Base-by-base conservation (phyloP, 2,888 invertebrate species). In the Drosophila monieri region DNA sequence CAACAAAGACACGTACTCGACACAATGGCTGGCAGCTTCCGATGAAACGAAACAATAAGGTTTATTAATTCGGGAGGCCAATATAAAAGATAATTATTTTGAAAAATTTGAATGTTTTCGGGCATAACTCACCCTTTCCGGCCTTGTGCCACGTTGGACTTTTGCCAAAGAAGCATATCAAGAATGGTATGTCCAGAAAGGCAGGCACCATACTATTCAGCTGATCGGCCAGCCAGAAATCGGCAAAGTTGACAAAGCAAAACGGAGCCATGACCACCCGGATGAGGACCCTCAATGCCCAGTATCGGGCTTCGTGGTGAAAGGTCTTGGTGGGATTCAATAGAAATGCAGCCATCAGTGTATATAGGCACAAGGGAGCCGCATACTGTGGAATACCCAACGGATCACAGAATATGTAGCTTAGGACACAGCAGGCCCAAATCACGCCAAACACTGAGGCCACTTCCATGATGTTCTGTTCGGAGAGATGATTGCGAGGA, bases 191-290 rank as follows among this genome's bases (percentile, higher is more conserved):
- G 90, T 97, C 97, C 66, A 95, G 91, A 74, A 97, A 93, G 1
- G 95, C 95, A 1, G 94, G 94, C 5, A 94, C 95, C 62, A 97
- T 92, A 87, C 96, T 96, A 89, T 96, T 97, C 43, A 96, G 90
- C 90, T 96, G 96, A 92, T 96, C 96, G 12, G 96, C 96, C 83
- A 96, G 94, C 96, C 96, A 96, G 92, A 96, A 96, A 91, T 96
- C 96, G 68, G 96, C 96, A 90, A 96, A 96, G 49, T 94, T 94
- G 1, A 96, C 96, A 89, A 94, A 94, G 85, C 95, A 95, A 84
- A 96, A 95, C 18, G 96, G 96, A 1, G 96, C 95, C 57, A 94
- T 93, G 58, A 95, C 88, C 78, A 96, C 94, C 23, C 95, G 92
- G 92, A 93, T 94, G 92, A 91, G 75, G 76, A 92, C 88, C 10